Evolutionary conservation across 2,113 vertebrate species (phyloP), one percentile per base, ranked within the genome.

Genomic region (Callithrix jacchus): DNA sequence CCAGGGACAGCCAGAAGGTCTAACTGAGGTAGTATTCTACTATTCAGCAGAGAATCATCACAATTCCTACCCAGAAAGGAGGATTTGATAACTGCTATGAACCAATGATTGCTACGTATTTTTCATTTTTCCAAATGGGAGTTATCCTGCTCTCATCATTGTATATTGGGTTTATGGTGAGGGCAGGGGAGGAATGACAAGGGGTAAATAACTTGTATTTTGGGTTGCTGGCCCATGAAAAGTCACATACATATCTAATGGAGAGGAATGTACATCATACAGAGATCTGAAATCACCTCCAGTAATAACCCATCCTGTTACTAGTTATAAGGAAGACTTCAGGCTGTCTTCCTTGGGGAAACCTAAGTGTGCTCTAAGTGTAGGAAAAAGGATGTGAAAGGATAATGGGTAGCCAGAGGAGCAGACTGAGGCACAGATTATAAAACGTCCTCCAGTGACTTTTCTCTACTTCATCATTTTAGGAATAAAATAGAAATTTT

Each of bases 51-150:
- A 37, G 49, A 91, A 92, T 80, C 49, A 90, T 74, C 49, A 92
- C 8, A 94, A 47, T 80, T 80, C 23, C 80, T 95, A 8, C 79
- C 56, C 16, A 68, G 30, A 17, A 35, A 91, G 37, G 93, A 92
- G 87, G 37, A 81, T 61, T 40, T 93, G 42, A 30, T 87, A 82
- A 93, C 12, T 68, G 42, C 81, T 90, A 23, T 70, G 40, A 14
- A 86, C 13, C 27, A 96, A 42, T 80, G n/a, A 95, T 35, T 68
- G 47, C 4, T 79, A 6, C 58, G 23, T 61, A 93, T 64, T 95
- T 58, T 91, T 85, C 86, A 92, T 73, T 94, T 61, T 90, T 70
- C 82, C n/a, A 91, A 83, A 89, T 52, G 56, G 21, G 18, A 93
- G 45, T 73, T 77, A 85, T 40, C 76, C 54, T 89, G 23, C 45